Evolutionary conservation across 2,113 vertebrate species (phyloP).

Genomic region (Sebastes schlegelii): DNA sequence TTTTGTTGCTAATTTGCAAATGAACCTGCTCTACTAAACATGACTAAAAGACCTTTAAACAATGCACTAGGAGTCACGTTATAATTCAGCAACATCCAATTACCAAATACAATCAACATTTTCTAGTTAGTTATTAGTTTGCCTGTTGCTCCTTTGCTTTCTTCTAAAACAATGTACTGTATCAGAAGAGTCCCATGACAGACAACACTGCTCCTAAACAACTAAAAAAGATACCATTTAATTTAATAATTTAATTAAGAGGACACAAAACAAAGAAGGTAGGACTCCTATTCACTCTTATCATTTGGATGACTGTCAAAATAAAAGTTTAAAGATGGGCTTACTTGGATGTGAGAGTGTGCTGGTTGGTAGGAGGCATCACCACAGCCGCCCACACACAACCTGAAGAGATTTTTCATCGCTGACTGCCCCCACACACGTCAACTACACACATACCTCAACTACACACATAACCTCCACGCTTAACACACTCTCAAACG

Average conservation of each 20-base stretch:
- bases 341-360: conserved; percentile 73
- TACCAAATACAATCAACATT: background rate
- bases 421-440: background rate
- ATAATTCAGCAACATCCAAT: background rate
- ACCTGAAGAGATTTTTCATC: conserved; percentile 76
- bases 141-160: background rate
- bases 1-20: background rate
- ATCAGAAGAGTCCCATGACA: background rate
- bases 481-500: background rate
- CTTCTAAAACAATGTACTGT: background rate
- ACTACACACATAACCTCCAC: background rate
- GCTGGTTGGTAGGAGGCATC: conserved; percentile 54
- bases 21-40: background rate
- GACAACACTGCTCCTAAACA: background rate
- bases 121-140: background rate
- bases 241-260: background rate
- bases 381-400: conserved; percentile 68
- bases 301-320: background rate
- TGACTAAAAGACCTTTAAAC: background rate
- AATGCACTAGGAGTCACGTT: background rate
- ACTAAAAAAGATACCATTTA: background rate
- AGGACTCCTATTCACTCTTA: background rate
- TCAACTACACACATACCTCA: background rate
- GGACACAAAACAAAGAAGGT: background rate
- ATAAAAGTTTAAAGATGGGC: conserved; percentile 12